These are phyloP conservation scores for Cotesia congregata DNA, from an alignment of 2,888 invertebrate species.

Conservation along the genomic window DNA sequence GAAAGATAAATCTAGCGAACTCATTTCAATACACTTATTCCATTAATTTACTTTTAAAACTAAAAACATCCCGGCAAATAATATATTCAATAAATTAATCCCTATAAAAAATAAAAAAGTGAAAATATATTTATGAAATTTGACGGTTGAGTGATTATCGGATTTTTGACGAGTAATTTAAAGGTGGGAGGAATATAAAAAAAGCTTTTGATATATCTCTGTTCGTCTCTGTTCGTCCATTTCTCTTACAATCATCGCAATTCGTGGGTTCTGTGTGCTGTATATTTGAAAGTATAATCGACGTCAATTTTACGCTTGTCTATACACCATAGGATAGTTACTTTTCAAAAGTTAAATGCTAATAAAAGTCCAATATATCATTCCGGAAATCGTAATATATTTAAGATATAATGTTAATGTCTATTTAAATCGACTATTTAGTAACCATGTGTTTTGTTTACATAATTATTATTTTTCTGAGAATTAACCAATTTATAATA, in stretches of 20 bases:
- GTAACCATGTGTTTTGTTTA: neutral
- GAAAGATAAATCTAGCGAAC: neutral
- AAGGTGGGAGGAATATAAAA: slow-evolving; percentile 51
- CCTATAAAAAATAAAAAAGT: slow-evolving; percentile 27
- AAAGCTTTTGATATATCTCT: slow-evolving; percentile 51
- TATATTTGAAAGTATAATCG: slow-evolving; percentile 65
- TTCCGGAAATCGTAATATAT: neutral
- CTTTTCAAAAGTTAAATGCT: slow-evolving; percentile 3
- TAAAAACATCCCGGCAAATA: slow-evolving; percentile 14
- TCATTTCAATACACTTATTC: neutral
- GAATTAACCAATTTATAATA: neutral
- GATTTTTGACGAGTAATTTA: slow-evolving; percentile 63
- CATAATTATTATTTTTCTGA: neutral
- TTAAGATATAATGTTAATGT: neutral
- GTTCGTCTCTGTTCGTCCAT: slow-evolving; percentile 47
- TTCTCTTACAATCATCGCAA: slow-evolving; percentile 56
- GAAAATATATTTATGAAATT: slow-evolving; percentile 32
- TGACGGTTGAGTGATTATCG: slow-evolving; percentile 55
- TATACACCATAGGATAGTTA: slow-evolving; percentile 1
- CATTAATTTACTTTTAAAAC: neutral
- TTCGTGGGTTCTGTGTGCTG: slow-evolving; percentile 45
- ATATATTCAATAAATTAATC: slow-evolving; percentile 23
- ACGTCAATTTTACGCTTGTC: slow-evolving; percentile 24
- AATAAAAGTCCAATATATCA: slow-evolving; percentile 7
- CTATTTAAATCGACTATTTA: neutral